Evolutionary conservation across 2,113 vertebrate genomes (phyloP).

Genomic region (Tringa solitaria): DNA sequence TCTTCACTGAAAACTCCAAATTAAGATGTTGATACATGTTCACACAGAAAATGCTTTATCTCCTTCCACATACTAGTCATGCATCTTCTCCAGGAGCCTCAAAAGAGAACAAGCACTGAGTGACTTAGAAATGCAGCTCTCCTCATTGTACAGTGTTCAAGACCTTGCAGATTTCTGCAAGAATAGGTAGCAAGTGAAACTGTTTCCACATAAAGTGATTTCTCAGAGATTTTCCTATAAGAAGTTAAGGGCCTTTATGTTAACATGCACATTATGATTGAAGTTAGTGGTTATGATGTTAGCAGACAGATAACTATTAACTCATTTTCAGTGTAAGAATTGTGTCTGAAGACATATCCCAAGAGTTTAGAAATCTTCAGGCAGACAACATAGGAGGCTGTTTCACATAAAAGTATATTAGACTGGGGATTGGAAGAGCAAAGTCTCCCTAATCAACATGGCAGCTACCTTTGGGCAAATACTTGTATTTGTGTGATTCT

Average conservation of each 20-base stretch:
- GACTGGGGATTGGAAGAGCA: not conserved
- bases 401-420: not conserved
- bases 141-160: not conserved
- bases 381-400: not conserved
- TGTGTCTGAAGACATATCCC: not conserved
- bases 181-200: not conserved
- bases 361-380: not conserved
- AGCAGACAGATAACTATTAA: not conserved
- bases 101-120: not conserved
- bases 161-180: not conserved
- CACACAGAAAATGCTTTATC: not conserved
- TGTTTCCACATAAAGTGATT: accelerated
- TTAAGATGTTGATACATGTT: not conserved
- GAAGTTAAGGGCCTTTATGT: not conserved
- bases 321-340: not conserved
- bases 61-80: not conserved
- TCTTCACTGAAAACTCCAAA: not conserved
- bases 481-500: not conserved
- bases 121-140: not conserved
- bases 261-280: not conserved
- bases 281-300: not conserved
- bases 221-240: not conserved
- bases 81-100: not conserved
- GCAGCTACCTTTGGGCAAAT: not conserved
- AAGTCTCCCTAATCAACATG: not conserved